Percentiles rank a stretch among this genome's conserved stretches.
phyloP scores from a whole-genome alignment of 1,140 invertebrate genomes.

The Papilio polyxenes region DNA sequence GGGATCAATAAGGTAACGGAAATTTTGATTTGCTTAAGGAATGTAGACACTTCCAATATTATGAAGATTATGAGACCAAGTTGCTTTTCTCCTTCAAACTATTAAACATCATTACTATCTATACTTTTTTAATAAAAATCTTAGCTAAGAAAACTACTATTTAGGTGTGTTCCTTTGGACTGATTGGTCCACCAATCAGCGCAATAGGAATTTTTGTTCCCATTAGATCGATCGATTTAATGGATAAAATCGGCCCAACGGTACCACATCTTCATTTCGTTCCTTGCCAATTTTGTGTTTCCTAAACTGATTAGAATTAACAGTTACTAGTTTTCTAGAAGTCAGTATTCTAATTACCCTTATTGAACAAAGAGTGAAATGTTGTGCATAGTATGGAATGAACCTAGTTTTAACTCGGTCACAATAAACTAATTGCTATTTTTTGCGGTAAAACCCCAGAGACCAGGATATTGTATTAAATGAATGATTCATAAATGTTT shows the following conservation, averaged over 20 bases:
- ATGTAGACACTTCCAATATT: too few species aligned
- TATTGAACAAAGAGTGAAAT: neutral
- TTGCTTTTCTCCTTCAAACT: neutral
- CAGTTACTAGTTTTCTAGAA: neutral
- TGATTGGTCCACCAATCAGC: too few species aligned
- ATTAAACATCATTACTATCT: neutral
- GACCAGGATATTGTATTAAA: conserved; percentile 6
- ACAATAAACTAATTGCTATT: conserved; percentile 7
- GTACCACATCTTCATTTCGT: too few species aligned
- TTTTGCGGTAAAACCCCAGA: neutral
- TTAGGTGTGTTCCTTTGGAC: neutral
- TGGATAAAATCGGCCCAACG: too few species aligned
- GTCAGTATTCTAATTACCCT: neutral
- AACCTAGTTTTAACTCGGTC: neutral
- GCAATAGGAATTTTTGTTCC: neutral
- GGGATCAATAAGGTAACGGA: too few species aligned
- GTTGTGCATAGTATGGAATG: neutral
- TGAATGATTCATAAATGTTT: conserved; percentile 14
- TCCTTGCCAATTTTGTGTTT: too few species aligned
- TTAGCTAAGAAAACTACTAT: neutral
- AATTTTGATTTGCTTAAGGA: too few species aligned
- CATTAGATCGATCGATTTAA: too few species aligned
- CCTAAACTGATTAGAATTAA: too few species aligned
- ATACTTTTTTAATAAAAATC: neutral
- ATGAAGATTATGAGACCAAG: too few species aligned